Base-by-base conservation (phyloP, 2,888 invertebrate genomes). In the Dione vanillae region DNA sequence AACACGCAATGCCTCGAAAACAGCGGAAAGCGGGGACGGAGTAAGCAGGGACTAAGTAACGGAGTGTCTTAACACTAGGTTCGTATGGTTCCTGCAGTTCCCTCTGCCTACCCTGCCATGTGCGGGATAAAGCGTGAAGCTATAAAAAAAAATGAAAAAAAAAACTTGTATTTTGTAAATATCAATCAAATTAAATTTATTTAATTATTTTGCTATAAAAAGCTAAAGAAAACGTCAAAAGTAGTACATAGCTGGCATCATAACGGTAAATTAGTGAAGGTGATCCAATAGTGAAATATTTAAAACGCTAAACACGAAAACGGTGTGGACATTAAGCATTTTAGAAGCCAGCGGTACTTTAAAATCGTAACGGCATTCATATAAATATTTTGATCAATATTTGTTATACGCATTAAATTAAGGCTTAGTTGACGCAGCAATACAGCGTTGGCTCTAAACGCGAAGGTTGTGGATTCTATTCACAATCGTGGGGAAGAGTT, bases 251-350 rank as follows among this genome's bases (percentile, higher is more conserved):
- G 16, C 35, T 14, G 59, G 59, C 9, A 56, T 16, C 19, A 10
- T 54, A 70, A 70, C 70, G 66, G 70, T 66, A 19, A 43, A 11
- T 45, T 54, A 70, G 70, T 66, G 70, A 70, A 66, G 70, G 70
- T 66, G 58, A 61, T 61, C 66, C 58, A 62, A 54, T 68, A 69
- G 52, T 54, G 47, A 45, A 62, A 68, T 62, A 64, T 69, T 69
- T 69, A 54, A 52, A 69, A 64, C 64, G 49, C 64, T 20, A 43
- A 52, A 52, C 61, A 59, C 51, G 49, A 40, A 49, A 27, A 14
- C 69, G 69, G 27, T 45, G 69, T 47, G 35, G 47, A 35, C 61
- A 52, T 69, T 52, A 69, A 65, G 47, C 27, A 43, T 69, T 56
- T 69, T 64, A 7, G 52, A 37, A 12, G 41, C 19, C 54, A 52